Conservation (phyloP, 2,113 vertebrate species). For the Paedocypris sp. region DNA sequence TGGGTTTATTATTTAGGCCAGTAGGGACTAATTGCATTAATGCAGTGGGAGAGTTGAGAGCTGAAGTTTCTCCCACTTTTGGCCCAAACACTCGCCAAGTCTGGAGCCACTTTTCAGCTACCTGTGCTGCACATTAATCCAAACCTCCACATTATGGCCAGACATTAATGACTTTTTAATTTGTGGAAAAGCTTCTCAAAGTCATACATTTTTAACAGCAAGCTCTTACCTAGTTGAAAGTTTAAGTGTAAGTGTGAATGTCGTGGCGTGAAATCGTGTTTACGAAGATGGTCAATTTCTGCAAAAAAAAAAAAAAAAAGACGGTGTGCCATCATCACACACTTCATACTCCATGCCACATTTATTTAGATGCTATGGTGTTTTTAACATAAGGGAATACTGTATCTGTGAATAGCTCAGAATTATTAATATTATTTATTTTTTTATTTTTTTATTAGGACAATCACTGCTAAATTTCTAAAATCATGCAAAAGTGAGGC, state of each 20-base stretch:
- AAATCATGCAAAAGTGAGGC: too few species aligned
- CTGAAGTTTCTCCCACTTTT: conserved; percentile 35
- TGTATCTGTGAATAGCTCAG: too few species aligned
- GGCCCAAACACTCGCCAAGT: conserved; percentile 31
- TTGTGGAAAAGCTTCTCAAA: conserved; percentile 42
- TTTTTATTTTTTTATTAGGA: too few species aligned
- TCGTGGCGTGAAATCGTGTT: neutral
- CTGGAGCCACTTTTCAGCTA: conserved; percentile 38
- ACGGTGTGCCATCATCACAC: too few species aligned
- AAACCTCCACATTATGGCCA: conserved; percentile 42
- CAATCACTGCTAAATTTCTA: too few species aligned
- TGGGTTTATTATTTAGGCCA: conserved; percentile 65
- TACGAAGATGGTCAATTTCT: too few species aligned
- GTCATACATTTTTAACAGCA: conserved; percentile 21
- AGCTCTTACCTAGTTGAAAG: conserved; percentile 43
- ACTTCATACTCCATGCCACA: too few species aligned
- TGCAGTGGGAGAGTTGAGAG: conserved; percentile 49
- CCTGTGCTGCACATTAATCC: conserved; percentile 26
- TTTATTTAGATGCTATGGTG: too few species aligned
- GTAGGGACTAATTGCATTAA: conserved; percentile 62
- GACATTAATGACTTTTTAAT: conserved; percentile 64
- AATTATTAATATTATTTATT: too few species aligned
- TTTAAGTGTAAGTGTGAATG: neutral
- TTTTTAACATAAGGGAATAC: too few species aligned
- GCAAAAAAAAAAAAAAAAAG: too few species aligned